phyloP scores from a whole-genome alignment of 2,888 invertebrate species.

The Lepidochrysops patricia region DNA sequence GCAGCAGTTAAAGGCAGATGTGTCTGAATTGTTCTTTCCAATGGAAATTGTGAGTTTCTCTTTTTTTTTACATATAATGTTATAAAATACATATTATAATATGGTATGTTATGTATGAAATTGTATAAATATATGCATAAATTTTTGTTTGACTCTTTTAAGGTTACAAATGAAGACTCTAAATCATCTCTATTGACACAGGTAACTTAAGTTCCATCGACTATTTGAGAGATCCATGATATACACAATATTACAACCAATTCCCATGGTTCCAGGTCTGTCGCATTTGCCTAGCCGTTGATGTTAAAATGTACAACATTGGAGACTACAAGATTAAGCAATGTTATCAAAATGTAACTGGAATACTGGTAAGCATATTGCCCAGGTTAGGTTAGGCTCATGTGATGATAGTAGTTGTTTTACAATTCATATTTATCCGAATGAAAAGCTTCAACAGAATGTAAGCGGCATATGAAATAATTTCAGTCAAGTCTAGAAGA shows the following conservation, averaged over 20 bases:
- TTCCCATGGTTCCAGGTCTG: not conserved
- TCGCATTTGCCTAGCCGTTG: not conserved
- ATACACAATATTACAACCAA: not conserved
- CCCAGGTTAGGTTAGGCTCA: too few relatives aligned
- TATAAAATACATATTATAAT: not conserved
- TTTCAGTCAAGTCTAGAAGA: conserved; percentile 5
- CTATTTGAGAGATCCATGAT: not conserved
- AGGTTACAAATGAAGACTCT: conserved; percentile 1
- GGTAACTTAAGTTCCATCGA: not conserved
- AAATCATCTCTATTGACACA: not conserved
- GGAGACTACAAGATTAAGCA: conserved; percentile 5
- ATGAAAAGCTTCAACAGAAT: not conserved
- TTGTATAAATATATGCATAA: not conserved
- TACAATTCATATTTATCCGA: not conserved
- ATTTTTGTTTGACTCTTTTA: not conserved
- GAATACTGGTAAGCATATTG: not conserved
- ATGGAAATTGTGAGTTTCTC: not conserved
- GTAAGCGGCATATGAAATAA: not conserved
- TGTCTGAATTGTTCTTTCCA: not conserved
- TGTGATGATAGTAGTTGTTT: too few relatives aligned
- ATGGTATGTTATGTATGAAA: too few relatives aligned
- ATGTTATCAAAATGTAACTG: not conserved
- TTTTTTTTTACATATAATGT: not conserved
- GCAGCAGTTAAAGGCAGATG: not conserved
- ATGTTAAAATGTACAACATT: not conserved